These are phyloP conservation scores for Mallateleia sp. DNA, from an alignment of 2,888 invertebrate species.

Conservation along the genomic window DNA sequence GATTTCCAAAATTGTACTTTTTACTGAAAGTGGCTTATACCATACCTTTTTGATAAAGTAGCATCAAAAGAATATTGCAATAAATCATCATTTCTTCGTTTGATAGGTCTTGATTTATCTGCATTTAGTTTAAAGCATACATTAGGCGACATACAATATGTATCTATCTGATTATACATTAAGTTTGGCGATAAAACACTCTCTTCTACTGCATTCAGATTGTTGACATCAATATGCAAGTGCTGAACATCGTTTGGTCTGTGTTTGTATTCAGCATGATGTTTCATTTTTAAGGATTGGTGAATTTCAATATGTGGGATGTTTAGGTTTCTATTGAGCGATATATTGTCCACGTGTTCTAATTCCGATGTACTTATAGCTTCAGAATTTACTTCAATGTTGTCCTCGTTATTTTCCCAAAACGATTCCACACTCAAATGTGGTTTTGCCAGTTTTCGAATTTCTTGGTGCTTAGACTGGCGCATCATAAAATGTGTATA, in stretches of 20 bases:
- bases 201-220: background rate
- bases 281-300: background rate
- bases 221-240: constrained; percentile 29
- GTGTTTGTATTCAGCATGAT: background rate
- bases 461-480: constrained; percentile 85
- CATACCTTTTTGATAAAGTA: background rate
- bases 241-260: constrained; percentile 4
- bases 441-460: constrained; percentile 81
- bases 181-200: constrained; percentile 84
- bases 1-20: too few species aligned
- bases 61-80: background rate
- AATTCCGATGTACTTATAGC: background rate
- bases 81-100: background rate
- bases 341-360: background rate
- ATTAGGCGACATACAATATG: constrained; percentile 83
- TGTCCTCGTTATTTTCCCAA: constrained; percentile 85
- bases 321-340: background rate
- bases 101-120: background rate
- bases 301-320: constrained; percentile 17
- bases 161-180: constrained; percentile 76
- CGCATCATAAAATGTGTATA: constrained; percentile 86
- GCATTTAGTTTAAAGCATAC: constrained; percentile 71
- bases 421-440: constrained; percentile 82
- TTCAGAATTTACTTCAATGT: constrained; percentile 61
- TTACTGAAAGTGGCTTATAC: background rate